Conservation (phyloP, 1,140 invertebrate species). For the Cherax quadricarinatus region DNA sequence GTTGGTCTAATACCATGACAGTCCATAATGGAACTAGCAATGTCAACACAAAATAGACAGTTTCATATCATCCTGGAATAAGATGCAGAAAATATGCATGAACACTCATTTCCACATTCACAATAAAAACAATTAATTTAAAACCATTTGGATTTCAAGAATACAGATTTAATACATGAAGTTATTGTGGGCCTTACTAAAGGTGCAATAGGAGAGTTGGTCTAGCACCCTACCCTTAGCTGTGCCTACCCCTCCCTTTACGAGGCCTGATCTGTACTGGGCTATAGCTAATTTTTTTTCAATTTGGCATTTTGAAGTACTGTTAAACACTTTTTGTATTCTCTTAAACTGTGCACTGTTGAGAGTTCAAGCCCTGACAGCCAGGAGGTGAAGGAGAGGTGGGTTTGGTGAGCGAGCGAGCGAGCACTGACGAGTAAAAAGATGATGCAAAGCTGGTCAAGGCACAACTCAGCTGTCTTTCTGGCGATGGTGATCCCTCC, state of each 20-base stretch:
- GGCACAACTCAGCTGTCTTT: conserved; percentile 71
- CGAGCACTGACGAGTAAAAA: conserved; percentile 69
- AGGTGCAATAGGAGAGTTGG: conserved; percentile 70
- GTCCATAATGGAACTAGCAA: conserved; percentile 63
- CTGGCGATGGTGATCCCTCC: conserved; percentile 64
- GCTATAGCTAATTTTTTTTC: conserved; percentile 19
- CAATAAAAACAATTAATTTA: conserved; percentile 69
- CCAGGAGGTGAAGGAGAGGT: conserved; percentile 68
- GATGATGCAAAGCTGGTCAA: conserved; percentile 65
- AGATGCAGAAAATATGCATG: conserved; percentile 66
- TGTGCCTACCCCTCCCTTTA: conserved; percentile 67
- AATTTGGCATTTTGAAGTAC: background rate
- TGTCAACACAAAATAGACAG: conserved; percentile 69
- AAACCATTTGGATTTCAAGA: conserved; percentile 66
- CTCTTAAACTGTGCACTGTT: conserved; percentile 12
- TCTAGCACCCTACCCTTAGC: conserved; percentile 70
- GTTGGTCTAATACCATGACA: conserved; percentile 62
- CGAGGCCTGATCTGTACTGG: conserved; percentile 61
- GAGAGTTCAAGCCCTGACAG: conserved; percentile 54
- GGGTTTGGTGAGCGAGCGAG: conserved; percentile 64
- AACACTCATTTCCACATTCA: conserved; percentile 71
- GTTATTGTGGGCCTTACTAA: conserved; percentile 71
- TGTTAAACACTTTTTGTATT: background rate
- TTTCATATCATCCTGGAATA: conserved; percentile 70
- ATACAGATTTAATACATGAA: conserved; percentile 67